Percentiles rank a stretch among this genome's conserved stretches.
Conservation (phyloP, 2,888 invertebrate genomes). For the Drosophila longiperda region DNA sequence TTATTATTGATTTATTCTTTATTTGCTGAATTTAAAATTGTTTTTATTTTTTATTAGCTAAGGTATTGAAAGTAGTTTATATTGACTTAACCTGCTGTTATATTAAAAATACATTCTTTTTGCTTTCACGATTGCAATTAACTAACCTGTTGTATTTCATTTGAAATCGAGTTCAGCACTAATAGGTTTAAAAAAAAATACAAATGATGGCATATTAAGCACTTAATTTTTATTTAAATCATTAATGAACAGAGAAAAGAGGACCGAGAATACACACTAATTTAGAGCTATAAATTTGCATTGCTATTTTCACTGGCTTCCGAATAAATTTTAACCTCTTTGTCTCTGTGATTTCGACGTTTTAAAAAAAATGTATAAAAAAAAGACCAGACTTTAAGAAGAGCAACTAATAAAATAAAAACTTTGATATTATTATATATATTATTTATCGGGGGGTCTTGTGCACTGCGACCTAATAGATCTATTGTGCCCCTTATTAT, state of each 20-base stretch:
- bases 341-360: not conserved
- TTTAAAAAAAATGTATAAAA: not conserved
- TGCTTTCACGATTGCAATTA: not conserved
- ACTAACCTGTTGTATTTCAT: not conserved
- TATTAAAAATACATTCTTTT: not conserved
- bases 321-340: not conserved
- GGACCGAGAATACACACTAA: not conserved
- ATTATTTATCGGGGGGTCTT: too few relatives aligned
- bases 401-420: not conserved
- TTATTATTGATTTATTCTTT: conserved; percentile 11
- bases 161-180: not conserved
- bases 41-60: not conserved
- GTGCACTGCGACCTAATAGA: too few relatives aligned
- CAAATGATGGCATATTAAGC: not conserved
- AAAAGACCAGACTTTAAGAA: not conserved
- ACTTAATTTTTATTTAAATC: not conserved
- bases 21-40: not conserved
- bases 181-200: not conserved
- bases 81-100: not conserved
- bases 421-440: too few relatives aligned
- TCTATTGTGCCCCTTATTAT: too few relatives aligned
- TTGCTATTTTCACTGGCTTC: not conserved
- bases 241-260: not conserved
- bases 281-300: not conserved
- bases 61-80: conserved; percentile 20